Conservation (phyloP, 2,113 vertebrate genomes). For the Oryzias curvinotus region DNA sequence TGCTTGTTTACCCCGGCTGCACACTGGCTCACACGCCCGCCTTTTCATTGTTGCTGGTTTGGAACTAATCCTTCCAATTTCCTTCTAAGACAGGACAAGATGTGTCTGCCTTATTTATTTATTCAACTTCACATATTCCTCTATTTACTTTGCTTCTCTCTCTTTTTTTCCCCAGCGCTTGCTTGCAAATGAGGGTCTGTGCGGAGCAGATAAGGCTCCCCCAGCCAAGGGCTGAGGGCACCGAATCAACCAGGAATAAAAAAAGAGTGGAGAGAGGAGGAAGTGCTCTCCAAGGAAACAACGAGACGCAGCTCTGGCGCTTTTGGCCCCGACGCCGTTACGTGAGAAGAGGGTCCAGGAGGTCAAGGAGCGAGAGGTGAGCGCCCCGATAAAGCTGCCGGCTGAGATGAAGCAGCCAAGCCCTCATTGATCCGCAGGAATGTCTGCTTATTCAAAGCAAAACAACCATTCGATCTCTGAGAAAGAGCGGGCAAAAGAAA, state of each 20-base stretch:
- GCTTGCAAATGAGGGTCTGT: slow-evolving; percentile 80
- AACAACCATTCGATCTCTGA: slow-evolving; percentile 70
- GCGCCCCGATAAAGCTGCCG: slow-evolving; percentile 49
- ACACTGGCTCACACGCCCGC: slow-evolving; percentile 65
- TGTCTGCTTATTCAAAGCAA: slow-evolving; percentile 60
- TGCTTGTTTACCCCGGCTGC: slow-evolving; percentile 70
- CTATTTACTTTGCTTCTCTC: slow-evolving; percentile 60
- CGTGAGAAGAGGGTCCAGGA: slow-evolving; percentile 35
- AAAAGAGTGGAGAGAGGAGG: slow-evolving; percentile 34
- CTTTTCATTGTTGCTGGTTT: slow-evolving; percentile 77
- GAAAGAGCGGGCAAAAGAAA: slow-evolving; percentile 57
- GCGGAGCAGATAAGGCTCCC: slow-evolving; percentile 74
- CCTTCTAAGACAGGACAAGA: slow-evolving; percentile 75
- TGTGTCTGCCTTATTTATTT: slow-evolving; percentile 75
- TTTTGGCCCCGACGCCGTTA: slow-evolving; percentile 22
- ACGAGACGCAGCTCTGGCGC: slow-evolving; percentile 38
- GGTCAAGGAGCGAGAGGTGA: slow-evolving; percentile 18
- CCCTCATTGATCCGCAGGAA: slow-evolving; percentile 62
- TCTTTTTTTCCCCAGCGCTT: slow-evolving; percentile 42
- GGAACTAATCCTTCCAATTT: slow-evolving; percentile 82
- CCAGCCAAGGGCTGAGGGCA: slow-evolving; percentile 75
- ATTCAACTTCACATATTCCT: slow-evolving; percentile 72
- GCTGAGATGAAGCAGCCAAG: slow-evolving; percentile 47
- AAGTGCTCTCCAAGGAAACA: slow-evolving; percentile 57
- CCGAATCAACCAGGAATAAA: slow-evolving; percentile 65